Evolutionary conservation across 1,140 invertebrate species (phyloP), one percentile per base, ranked within the genome.

Genomic region (Oscheius sp.): DNA sequence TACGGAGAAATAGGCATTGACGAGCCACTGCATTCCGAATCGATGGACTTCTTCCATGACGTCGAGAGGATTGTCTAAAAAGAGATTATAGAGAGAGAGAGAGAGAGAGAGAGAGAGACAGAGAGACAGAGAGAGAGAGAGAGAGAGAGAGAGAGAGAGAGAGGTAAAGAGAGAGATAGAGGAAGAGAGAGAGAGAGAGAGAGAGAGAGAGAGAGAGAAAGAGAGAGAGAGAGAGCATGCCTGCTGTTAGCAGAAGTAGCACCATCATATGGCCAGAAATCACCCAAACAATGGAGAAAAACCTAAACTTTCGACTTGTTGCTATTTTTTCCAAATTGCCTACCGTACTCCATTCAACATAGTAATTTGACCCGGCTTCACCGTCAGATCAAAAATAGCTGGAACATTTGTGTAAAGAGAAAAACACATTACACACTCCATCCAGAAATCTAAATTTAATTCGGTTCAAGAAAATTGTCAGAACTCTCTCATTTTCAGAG

Each of bases 251-350:
- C 7, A 73, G 35, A n/a, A 62, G 32, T 29, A 73, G 29, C 2
- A 20, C 26, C 2, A 73, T 93, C 0, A 92, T 91, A 84, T 96
- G 93, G 0, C 92, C 93, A 1, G 94, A 88, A 52, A 96, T 92
- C 0, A 95, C 91, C 93, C 93, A 95, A 4, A 90, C 89, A 91
- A 94, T 94, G 76, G 91, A 93, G 42, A 94, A 88, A 0, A 91
- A 90, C 2, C 91, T 87, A 0, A 94, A 85, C 1, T 92, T 92
- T 77, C 93, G 92, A 36, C 93, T 71, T 18, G 69, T 32, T 3
- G 26, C 67, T 36, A 72, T 72, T 20, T 36, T 20, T 13, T 65
- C 69, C 2, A 29, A 3, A 23, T 68, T 45, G 20, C 23, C 20
- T 26, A 55, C 23, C 32, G 31, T 3, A 62, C 10, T 62, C 31